These are phyloP conservation scores for Chelon labrosus DNA, from an alignment of 2,797 vertebrate genomes.

Conservation along the genomic window DNA sequence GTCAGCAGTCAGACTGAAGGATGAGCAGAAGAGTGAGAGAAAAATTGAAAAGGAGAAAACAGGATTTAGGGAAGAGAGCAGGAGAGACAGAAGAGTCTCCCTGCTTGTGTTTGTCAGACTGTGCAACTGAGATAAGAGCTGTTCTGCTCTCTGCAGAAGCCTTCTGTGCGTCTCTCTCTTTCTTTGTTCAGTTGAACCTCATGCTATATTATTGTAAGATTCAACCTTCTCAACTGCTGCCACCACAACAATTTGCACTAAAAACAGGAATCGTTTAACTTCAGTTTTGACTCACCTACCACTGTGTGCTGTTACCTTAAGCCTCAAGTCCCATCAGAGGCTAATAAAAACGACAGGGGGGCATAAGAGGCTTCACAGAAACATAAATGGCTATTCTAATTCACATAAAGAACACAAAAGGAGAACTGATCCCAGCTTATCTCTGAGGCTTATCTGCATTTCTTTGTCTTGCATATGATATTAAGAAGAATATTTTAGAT, in stretches of 20 bases:
- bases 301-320: slow-evolving; percentile 11
- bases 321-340: slow-evolving; percentile 33
- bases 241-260: slow-evolving; percentile 43
- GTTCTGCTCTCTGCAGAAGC: slow-evolving; percentile 58
- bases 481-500: background rate
- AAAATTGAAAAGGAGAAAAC: background rate
- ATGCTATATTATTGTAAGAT: background rate
- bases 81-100: slow-evolving; percentile 29
- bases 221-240: slow-evolving; percentile 40
- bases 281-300: slow-evolving; percentile 19
- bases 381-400: background rate
- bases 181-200: slow-evolving; percentile 43
- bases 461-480: background rate
- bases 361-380: slow-evolving; percentile 18
- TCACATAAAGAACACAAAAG: background rate
- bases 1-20: slow-evolving; percentile 51
- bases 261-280: slow-evolving; percentile 43
- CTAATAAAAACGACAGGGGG: background rate
- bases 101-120: slow-evolving; percentile 50
- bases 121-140: slow-evolving; percentile 52
- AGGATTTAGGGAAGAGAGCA: background rate
- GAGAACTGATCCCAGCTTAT: background rate
- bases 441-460: background rate
- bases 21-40: slow-evolving; percentile 24
- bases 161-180: slow-evolving; percentile 22